Evolutionary conservation across 2,113 vertebrate genomes (phyloP), one percentile per base, ranked within the genome.

Genomic region (Carettochelys insculpta): DNA sequence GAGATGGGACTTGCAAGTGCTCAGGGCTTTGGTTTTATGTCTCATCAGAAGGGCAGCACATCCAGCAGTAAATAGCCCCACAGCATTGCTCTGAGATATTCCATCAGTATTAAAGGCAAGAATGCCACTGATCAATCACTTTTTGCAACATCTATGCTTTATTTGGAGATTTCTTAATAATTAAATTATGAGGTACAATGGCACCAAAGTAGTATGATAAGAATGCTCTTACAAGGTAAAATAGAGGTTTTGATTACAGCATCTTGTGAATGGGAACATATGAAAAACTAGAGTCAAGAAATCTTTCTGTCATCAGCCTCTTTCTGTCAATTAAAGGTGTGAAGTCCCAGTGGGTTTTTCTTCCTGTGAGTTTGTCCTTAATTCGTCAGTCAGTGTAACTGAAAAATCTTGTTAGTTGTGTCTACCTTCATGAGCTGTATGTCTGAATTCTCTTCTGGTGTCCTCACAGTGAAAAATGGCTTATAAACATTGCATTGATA

Each of bases 401-500:
- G 83, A 93, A 80, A 95, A 90, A 51, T 90, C 85, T n/a, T 79
- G 29, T 38, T 91, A 92, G 90, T 91, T 97, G 95, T 96, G 96
- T 98, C 95, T 97, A 75, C 85, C 86, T 81, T 52, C 45, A 53
- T 83, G 54, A 89, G 89, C 87, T 76, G 25, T 31, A 88, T 96
- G 92, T 90, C 80, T 78, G 41, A 92, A 83, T 94, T 96, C 96
- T 96, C 94, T 90, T 95, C 95, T 95, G 92, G 90, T 95, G 84
- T 96, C 89, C 90, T 93, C 94, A 95, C 96, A 88, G 89, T 97
- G 97, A 95, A 92, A 71, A 77, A 71, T 52, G n/a, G 31, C 77
- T 80, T 92, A 90, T 94, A 96, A 97, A 97, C 96, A 96, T 96
- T 92, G 95, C 86, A 93, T 88, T 93, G 85, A 88, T 96, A 97